Evolutionary conservation across 2,113 vertebrate species (phyloP).

Genomic region (Microtus pennsylvanicus): DNA sequence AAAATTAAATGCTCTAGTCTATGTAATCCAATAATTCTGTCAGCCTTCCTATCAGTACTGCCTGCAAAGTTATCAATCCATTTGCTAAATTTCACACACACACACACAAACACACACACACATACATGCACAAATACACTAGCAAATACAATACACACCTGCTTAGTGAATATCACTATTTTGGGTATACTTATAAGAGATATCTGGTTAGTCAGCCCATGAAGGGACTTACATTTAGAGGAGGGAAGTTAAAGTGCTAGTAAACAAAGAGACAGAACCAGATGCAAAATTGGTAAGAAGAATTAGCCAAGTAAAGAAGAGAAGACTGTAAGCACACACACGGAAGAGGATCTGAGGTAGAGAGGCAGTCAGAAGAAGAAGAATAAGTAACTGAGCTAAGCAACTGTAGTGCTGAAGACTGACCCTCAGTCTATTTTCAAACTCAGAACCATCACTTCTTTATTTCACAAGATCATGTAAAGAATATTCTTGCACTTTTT

Average conservation of each 20-base stretch:
- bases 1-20: not conserved
- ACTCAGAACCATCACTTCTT: not conserved
- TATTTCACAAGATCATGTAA: not conserved
- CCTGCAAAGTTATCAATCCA: not conserved
- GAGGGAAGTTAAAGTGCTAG: not conserved
- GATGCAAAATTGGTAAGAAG: not conserved
- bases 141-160: not conserved
- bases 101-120: not conserved
- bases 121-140: not conserved
- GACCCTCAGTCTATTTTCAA: not conserved
- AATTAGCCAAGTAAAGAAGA: not conserved
- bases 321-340: not conserved
- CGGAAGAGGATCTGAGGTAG: not conserved
- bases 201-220: not conserved
- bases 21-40: not conserved
- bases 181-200: not conserved
- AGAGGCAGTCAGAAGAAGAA: not conserved
- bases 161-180: not conserved
- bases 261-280: not conserved
- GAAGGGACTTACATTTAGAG: not conserved
- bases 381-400: not conserved
- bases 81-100: not conserved
- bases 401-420: not conserved
- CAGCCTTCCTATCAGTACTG: constrained; percentile 30
- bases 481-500: not conserved